Evolutionary conservation across 2,797 vertebrate species (phyloP).

Genomic region (Bovichtus variegatus): DNA sequence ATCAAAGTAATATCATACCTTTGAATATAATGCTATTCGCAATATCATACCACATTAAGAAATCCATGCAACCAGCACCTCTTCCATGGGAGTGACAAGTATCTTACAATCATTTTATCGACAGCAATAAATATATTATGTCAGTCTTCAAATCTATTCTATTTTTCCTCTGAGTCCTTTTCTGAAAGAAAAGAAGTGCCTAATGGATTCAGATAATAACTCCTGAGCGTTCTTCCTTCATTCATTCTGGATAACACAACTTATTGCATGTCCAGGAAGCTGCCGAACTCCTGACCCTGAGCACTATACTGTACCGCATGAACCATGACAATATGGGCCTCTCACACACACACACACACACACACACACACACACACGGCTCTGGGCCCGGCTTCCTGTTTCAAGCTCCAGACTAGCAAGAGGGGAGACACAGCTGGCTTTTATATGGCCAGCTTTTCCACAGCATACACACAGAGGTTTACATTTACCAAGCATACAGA

Average conservation of each 20-base stretch:
- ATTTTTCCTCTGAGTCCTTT: neutral
- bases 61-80: neutral
- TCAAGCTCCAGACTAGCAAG: slow-evolving; percentile 12
- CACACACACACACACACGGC: too few species aligned
- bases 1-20: neutral
- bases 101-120: neutral
- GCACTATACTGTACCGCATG: neutral
- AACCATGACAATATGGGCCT: neutral
- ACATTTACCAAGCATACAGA: slow-evolving; percentile 16
- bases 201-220: neutral
- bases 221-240: neutral
- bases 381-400: slow-evolving; percentile 63
- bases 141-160: neutral
- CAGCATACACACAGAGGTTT: neutral
- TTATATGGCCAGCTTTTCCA: slow-evolving; percentile 50
- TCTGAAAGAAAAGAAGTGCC: neutral
- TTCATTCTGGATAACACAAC: neutral
- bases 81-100: neutral
- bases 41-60: neutral
- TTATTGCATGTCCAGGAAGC: neutral
- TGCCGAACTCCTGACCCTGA: neutral
- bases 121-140: neutral
- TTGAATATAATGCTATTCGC: neutral
- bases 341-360: neutral
- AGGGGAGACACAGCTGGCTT: slow-evolving; percentile 54